These are phyloP conservation scores for Nyctibius bracteatus DNA, from an alignment of 2,113 vertebrate genomes.

Conservation along the genomic window DNA sequence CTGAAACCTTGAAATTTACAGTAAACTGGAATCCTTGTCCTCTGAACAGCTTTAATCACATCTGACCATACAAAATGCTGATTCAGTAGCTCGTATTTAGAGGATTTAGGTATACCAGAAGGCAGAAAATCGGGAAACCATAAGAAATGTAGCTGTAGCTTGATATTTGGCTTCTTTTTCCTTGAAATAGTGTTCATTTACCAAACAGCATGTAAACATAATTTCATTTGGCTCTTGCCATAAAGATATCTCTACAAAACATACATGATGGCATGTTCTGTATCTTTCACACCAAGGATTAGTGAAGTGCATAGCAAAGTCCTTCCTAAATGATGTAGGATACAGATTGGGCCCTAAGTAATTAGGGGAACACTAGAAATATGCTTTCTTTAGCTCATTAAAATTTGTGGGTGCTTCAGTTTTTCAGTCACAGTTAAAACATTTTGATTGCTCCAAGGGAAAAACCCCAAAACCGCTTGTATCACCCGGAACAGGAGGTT, in stretches of 20 bases:
- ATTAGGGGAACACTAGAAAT: neutral
- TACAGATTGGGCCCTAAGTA: neutral
- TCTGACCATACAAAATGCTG: slow-evolving; percentile 36
- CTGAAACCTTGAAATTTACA: slow-evolving; percentile 14
- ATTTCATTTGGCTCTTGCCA: neutral
- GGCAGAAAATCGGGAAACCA: slow-evolving; percentile 7
- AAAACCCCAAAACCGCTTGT: neutral
- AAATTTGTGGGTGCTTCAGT: neutral
- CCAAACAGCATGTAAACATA: neutral
- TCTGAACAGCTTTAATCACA: slow-evolving; percentile 3
- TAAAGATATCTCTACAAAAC: neutral
- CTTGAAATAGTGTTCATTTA: neutral
- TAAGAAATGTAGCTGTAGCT: neutral
- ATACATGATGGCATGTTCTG: neutral
- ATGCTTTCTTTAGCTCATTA: neutral
- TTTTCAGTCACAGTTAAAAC: neutral
- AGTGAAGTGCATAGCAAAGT: neutral
- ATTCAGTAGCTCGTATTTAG: slow-evolving; percentile 47
- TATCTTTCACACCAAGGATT: neutral
- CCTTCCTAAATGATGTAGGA: neutral
- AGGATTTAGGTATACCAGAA: slow-evolving; percentile 20
- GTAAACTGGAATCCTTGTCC: slow-evolving; percentile 18
- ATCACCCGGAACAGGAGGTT: neutral
- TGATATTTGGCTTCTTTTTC: neutral
- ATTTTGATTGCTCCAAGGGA: neutral